phyloP scores from a whole-genome alignment of 1,140 invertebrate species.

The Epicauta chinensis region DNA sequence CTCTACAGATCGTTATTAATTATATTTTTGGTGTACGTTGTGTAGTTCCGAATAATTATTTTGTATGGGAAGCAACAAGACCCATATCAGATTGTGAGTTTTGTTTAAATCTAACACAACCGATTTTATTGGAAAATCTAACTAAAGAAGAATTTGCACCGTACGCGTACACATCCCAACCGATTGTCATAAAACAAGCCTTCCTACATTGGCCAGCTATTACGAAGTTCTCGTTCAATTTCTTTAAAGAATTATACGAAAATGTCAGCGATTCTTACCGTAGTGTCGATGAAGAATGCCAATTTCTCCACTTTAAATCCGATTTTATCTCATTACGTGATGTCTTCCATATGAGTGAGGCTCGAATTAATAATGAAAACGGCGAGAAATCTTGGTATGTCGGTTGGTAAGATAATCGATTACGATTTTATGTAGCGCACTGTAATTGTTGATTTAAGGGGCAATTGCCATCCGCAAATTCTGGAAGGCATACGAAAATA shows the following conservation, averaged over 20 bases:
- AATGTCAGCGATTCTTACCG: constrained; percentile 57
- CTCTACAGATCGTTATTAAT: constrained; percentile 11
- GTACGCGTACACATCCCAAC: constrained; percentile 72
- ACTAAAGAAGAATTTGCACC: constrained; percentile 58
- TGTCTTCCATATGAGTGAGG: constrained; percentile 69
- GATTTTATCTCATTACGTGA: constrained; percentile 70
- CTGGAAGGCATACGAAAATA: constrained; percentile 67
- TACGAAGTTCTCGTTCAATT: constrained; percentile 62
- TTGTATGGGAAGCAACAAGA: constrained; percentile 78
- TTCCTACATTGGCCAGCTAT: constrained; percentile 72
- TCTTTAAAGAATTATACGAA: constrained; percentile 71
- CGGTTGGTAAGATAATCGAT: constrained; percentile 66
- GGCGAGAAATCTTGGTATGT: constrained; percentile 79
- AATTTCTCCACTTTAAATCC: constrained; percentile 86
- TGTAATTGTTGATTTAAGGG: too few species aligned
- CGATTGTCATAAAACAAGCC: constrained; percentile 74
- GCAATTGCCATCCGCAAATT: constrained; percentile 79
- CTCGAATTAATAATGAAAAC: constrained; percentile 54
- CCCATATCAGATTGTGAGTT: constrained; percentile 76
- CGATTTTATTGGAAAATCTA: constrained; percentile 59
- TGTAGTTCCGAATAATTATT: constrained; percentile 72
- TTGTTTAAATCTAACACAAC: constrained; percentile 48
- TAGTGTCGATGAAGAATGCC: constrained; percentile 69
- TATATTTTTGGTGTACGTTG: constrained; percentile 52
- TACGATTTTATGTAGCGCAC: too few species aligned